phyloP scores from a whole-genome alignment of 2,888 invertebrate species.

The Octonoba sinensis region DNA sequence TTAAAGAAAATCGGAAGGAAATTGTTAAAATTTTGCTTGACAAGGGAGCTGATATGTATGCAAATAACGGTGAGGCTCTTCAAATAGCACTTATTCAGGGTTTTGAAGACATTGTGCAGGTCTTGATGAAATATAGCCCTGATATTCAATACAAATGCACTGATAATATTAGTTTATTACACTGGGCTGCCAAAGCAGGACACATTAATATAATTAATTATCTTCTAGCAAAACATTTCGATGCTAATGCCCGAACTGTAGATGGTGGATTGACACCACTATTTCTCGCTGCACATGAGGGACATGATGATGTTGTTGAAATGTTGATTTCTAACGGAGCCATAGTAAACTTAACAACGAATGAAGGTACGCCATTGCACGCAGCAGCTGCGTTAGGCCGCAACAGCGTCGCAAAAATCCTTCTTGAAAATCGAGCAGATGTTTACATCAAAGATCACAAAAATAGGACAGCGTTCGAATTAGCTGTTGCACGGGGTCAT shows the following conservation, averaged over 20 bases:
- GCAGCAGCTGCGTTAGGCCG: constrained; percentile 16
- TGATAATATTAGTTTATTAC: constrained; percentile 74
- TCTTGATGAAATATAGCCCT: constrained; percentile 67
- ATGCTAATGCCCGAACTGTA: not conserved
- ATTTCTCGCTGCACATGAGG: not conserved
- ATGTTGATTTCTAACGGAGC: constrained; percentile 11
- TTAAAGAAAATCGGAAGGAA: not conserved
- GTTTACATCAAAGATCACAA: not conserved
- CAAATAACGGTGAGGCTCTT: not conserved
- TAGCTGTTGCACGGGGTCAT: not conserved
- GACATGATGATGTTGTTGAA: constrained; percentile 35
- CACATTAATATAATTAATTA: constrained; percentile 11
- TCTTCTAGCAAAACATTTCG: constrained; percentile 1
- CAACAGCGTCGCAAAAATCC: constrained; percentile 2
- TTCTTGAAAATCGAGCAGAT: constrained; percentile 7
- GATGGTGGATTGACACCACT: not conserved
- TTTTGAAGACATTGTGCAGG: constrained; percentile 67
- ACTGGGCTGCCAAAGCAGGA: constrained; percentile 73
- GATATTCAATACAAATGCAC: too few species aligned
- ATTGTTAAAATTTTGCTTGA: constrained; percentile 15
- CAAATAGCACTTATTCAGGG: not conserved
- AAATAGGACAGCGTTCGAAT: not conserved
- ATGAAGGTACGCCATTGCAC: constrained; percentile 8
- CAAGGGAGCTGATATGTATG: not conserved
- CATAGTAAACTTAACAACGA: not conserved